Percentiles rank a stretch among this genome's conserved stretches.
phyloP scores from a whole-genome alignment of 2,113 vertebrate genomes.

The Colossoma macropomum region DNA sequence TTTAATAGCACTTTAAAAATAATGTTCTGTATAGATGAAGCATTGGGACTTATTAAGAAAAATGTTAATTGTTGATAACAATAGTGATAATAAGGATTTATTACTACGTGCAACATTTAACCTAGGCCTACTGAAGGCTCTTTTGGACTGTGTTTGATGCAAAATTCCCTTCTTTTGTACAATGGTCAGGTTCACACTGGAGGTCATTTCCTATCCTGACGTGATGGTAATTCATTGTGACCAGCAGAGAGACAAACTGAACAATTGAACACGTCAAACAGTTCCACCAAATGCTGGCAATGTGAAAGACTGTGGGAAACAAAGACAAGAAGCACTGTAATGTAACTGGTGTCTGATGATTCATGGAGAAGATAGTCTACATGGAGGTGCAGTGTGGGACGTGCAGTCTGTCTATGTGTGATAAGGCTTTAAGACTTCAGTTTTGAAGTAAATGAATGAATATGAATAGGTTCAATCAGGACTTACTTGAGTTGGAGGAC shows the following conservation, averaged over 20 bases:
- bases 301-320: background rate
- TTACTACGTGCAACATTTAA: background rate
- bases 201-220: background rate
- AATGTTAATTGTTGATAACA: background rate
- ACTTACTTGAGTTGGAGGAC: too few relatives aligned
- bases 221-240: background rate
- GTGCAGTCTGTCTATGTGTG: background rate
- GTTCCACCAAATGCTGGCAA: background rate
- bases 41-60: background rate
- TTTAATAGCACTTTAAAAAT: background rate
- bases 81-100: background rate
- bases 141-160: too few relatives aligned
- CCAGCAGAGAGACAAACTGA: background rate
- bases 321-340: background rate
- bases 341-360: background rate
- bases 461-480: background rate
- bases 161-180: background rate
- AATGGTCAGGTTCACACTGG: background rate
- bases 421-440: background rate
- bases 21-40: background rate
- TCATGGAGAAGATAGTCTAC: background rate
- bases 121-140: background rate
- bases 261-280: background rate
- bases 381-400: background rate
- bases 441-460: background rate